Percentiles rank a stretch among this genome's conserved stretches.
phyloP scores from a whole-genome alignment of 92 coral and sea anemone genomes.

The Umimayanthus chanpuru region DNA sequence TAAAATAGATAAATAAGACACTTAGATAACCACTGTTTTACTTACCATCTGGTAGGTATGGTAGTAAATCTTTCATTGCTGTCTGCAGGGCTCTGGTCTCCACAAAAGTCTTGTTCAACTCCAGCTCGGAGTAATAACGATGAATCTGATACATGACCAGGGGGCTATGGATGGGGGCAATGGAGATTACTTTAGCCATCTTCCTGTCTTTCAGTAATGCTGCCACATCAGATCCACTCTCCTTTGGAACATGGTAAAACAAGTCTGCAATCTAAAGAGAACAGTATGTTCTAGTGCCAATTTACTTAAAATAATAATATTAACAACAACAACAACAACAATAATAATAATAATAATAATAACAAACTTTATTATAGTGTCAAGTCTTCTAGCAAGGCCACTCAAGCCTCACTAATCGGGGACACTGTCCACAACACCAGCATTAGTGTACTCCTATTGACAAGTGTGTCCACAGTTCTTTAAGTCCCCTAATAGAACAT shows the following conservation, averaged over 20 bases:
- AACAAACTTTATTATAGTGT: too few relatives aligned
- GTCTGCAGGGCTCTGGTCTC: constrained; percentile 91
- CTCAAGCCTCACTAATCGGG: too few relatives aligned
- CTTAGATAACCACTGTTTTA: neutral
- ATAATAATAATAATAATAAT: too few relatives aligned
- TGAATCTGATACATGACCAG: constrained; percentile 84
- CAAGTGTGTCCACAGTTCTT: too few relatives aligned
- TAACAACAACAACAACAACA: too few relatives aligned
- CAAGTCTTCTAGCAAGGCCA: too few relatives aligned
- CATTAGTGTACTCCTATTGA: too few relatives aligned
- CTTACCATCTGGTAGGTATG: constrained; percentile 93
- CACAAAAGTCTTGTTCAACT: constrained; percentile 86
- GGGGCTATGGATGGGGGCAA: constrained; percentile 74
- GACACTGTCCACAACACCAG: too few relatives aligned
- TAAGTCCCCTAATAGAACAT: too few relatives aligned
- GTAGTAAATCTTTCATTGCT: constrained; percentile 85
- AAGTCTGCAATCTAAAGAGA: constrained; percentile 72
- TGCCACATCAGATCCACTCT: constrained; percentile 46
- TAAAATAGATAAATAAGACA: neutral
- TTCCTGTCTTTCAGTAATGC: constrained; percentile 73
- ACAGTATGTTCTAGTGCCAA: neutral
- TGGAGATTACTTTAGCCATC: constrained; percentile 57
- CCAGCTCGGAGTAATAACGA: constrained; percentile 86
- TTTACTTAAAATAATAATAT: too few relatives aligned
- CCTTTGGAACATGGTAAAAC: constrained; percentile 69